Conservation (phyloP, 2,113 vertebrate genomes). For the Pseudolaguvia tuberculata region DNA sequence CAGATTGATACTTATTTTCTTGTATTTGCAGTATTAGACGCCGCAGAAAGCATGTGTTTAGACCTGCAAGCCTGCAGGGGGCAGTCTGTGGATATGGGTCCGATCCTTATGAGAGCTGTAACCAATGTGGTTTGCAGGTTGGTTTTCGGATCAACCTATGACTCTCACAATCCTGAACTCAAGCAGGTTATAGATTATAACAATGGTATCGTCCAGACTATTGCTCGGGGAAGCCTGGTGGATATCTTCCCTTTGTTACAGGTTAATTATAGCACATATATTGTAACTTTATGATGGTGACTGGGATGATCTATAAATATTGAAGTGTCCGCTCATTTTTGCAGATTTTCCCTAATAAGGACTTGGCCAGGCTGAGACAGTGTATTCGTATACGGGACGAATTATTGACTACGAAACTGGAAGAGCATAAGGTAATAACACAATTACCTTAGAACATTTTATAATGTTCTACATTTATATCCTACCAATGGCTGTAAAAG, state of each 20-base stretch:
- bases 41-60: slow-evolving; percentile 59
- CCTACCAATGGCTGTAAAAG: no score
- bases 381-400: slow-evolving; percentile 65
- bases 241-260: slow-evolving; percentile 72
- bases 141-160: slow-evolving; percentile 68
- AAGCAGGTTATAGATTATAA: slow-evolving; percentile 68
- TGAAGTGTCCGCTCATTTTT: slow-evolving; percentile 5
- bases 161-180: slow-evolving; percentile 60
- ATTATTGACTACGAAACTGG: slow-evolving; percentile 64
- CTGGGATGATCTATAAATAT: neutral
- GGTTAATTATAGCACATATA: slow-evolving; percentile 45
- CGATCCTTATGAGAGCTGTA: slow-evolving; percentile 61
- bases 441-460: no score
- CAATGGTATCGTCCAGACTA: slow-evolving; percentile 70
- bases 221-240: slow-evolving; percentile 64
- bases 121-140: slow-evolving; percentile 72
- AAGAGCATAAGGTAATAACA: slow-evolving; percentile 68
- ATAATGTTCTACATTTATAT: no score
- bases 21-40: slow-evolving; percentile 60
- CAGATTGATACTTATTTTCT: neutral
- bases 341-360: slow-evolving; percentile 56
- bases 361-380: slow-evolving; percentile 61
- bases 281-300: no score
- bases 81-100: slow-evolving; percentile 58
- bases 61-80: slow-evolving; percentile 51